Evolutionary conservation across 2,888 invertebrate genomes (phyloP), one percentile per base, ranked within the genome.

Genomic region (Rhagophthalmus giganteus): DNA sequence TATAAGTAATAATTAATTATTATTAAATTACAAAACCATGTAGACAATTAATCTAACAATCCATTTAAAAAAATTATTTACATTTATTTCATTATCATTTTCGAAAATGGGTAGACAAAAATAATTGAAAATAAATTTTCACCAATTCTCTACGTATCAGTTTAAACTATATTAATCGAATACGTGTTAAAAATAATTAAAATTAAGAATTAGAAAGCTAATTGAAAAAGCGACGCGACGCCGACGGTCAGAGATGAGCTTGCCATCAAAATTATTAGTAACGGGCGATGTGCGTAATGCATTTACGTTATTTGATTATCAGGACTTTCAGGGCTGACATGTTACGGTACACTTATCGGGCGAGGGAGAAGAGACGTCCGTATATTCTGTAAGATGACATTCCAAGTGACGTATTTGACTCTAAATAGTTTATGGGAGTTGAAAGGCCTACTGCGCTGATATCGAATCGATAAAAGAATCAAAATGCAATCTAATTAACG

Each of bases 311-410:
- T 64, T 64, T 57, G 61, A 64, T 64, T 64, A 64, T 54, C 48
- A 50, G 54, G 59, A 33, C 48, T 33, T 38, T 41, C 52, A 51
- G 49, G 54, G 57, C 44, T 59, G 58, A 62, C 59, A 57, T 57
- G 54, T 58, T 61, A 42, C 58, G 39, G 57, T 49, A 40, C 39
- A 54, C 27, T 55, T 49, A 42, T 52, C 53, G 53, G 33, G 44
- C 47, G 49, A 50, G 54, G 54, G 47, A 47, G 52, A 47, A 40
- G 40, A 37, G 44, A 49, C 57, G 58, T 55, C 59, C 58, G 58
- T 56, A 59, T 55, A 67, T 68, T 68, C 64, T 64, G 64, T 61
- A 64, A 68, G 69, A 69, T 70, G 66, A 68, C 65, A 70, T 70
- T 68, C 69, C 66, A 35, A 49, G 58, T 27, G 10, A 27, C 30